These are phyloP conservation scores for Macquaria australasica DNA, from an alignment of 2,113 vertebrate species.

Conservation along the genomic window DNA sequence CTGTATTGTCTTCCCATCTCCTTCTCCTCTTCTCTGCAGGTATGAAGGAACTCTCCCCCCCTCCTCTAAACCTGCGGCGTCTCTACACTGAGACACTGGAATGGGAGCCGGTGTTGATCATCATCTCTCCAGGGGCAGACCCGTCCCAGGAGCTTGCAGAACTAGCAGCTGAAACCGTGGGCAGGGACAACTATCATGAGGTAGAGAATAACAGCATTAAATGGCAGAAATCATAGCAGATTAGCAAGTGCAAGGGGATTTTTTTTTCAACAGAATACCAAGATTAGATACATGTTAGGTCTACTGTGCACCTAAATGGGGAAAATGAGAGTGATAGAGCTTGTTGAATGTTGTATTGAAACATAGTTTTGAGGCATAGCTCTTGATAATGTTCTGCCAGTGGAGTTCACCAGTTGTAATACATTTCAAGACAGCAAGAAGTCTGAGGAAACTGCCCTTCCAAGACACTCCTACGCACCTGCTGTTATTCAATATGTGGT, in stretches of 20 bases:
- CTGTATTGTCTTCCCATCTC: slow-evolving; percentile 1
- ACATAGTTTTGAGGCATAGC: slow-evolving; percentile 20
- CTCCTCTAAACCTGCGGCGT: slow-evolving; percentile 92
- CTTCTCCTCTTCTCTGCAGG: slow-evolving; percentile 78
- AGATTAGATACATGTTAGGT: slow-evolving; percentile 5
- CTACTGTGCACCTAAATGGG: neutral
- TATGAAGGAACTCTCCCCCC: slow-evolving; percentile 93
- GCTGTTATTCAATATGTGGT: slow-evolving; percentile 3
- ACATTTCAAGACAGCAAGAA: neutral
- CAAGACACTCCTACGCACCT: neutral
- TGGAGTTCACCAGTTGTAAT: slow-evolving; percentile 2
- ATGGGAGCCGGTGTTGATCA: slow-evolving; percentile 94
- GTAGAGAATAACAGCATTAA: slow-evolving; percentile 66
- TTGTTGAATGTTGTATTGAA: slow-evolving; percentile 5
- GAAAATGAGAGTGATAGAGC: neutral
- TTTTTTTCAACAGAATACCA: slow-evolving; percentile 13
- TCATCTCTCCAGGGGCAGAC: slow-evolving; percentile 97
- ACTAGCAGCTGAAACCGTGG: slow-evolving; percentile 89
- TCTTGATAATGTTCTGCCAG: neutral
- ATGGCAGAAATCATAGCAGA: slow-evolving; percentile 19
- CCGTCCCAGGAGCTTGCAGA: slow-evolving; percentile 97
- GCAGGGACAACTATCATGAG: slow-evolving; percentile 92
- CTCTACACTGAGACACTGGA: slow-evolving; percentile 92
- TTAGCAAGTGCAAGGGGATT: slow-evolving; percentile 12
- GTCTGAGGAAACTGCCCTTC: neutral